Percentiles rank a stretch among this genome's conserved stretches.
phyloP scores from a whole-genome alignment of 92 coral and sea anemone species.

The Diadumene lineata region DNA sequence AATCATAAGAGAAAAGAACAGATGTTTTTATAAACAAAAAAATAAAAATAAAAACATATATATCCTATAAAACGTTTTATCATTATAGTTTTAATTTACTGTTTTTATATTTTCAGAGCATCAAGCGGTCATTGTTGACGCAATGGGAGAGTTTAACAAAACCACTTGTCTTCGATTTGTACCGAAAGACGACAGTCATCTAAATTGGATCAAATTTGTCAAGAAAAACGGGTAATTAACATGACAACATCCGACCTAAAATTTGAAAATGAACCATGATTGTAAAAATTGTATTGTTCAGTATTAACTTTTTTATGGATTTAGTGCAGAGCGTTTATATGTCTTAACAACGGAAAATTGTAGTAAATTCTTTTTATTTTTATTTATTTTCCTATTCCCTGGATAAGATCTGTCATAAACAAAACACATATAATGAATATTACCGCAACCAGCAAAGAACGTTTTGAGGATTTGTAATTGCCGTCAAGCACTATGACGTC shows the following conservation, averaged over 20 bases:
- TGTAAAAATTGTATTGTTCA: background rate
- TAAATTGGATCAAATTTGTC: conserved; percentile 16
- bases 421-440: too few relatives aligned
- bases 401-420: too few relatives aligned
- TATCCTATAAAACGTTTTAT: background rate
- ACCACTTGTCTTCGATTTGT: conserved; percentile 9
- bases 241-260: background rate
- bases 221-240: conserved; percentile 13
- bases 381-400: too few relatives aligned
- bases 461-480: too few relatives aligned
- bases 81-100: too few relatives aligned
- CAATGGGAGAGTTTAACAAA: background rate
- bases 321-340: background rate
- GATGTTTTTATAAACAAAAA: too few relatives aligned
- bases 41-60: too few relatives aligned
- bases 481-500: too few relatives aligned
- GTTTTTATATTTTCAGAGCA: conserved; percentile 5
- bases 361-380: too few relatives aligned
- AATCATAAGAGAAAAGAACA: too few relatives aligned
- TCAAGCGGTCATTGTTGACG: background rate
- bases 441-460: too few relatives aligned
- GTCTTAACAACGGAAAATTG: too few relatives aligned
- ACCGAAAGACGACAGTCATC: conserved; percentile 1
- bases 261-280: background rate
- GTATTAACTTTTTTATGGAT: background rate